phyloP scores from a whole-genome alignment of 2,888 invertebrate species.

The Agonopterix heracliana region DNA sequence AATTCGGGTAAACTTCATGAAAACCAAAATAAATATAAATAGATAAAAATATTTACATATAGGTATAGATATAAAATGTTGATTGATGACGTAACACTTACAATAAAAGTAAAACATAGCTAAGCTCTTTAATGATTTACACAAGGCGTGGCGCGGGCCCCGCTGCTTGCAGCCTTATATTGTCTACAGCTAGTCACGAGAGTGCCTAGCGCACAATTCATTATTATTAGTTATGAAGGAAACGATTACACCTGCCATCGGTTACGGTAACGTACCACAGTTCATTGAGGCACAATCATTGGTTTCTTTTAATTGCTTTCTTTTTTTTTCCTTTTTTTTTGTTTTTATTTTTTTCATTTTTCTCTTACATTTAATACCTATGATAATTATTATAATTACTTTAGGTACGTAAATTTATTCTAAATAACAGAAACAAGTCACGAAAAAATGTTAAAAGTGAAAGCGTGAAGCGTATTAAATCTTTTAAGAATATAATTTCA shows the following conservation, averaged over 20 bases:
- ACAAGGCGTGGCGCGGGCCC: conserved; percentile 50
- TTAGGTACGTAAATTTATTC: conserved; percentile 76
- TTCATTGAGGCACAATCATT: conserved; percentile 77
- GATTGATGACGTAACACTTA: conserved; percentile 76
- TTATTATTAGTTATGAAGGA: conserved; percentile 56
- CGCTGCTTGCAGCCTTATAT: conserved; percentile 58
- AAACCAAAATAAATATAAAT: conserved; percentile 54
- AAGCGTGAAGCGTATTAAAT: conserved; percentile 74
- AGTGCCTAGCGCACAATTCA: conserved; percentile 56
- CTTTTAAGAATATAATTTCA: conserved; percentile 72
- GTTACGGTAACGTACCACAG: conserved; percentile 76
- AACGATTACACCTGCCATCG: conserved; percentile 69
- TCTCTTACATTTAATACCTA: conserved; percentile 48
- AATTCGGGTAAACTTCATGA: conserved; percentile 72
- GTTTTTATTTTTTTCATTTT: conserved; percentile 33
- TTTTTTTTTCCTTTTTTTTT: conserved; percentile 42
- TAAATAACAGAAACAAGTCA: conserved; percentile 76
- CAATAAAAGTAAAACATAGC: conserved; percentile 73
- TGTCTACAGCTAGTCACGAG: conserved; percentile 45
- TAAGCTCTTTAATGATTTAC: conserved; percentile 74
- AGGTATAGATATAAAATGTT: conserved; percentile 68
- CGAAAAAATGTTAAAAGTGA: conserved; percentile 69
- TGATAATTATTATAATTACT: conserved; percentile 73
- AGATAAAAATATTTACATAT: conserved; percentile 72
- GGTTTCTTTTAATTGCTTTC: conserved; percentile 74